phyloP scores from a whole-genome alignment of 1,140 invertebrate genomes.

The Harlomillsia oculata region DNA sequence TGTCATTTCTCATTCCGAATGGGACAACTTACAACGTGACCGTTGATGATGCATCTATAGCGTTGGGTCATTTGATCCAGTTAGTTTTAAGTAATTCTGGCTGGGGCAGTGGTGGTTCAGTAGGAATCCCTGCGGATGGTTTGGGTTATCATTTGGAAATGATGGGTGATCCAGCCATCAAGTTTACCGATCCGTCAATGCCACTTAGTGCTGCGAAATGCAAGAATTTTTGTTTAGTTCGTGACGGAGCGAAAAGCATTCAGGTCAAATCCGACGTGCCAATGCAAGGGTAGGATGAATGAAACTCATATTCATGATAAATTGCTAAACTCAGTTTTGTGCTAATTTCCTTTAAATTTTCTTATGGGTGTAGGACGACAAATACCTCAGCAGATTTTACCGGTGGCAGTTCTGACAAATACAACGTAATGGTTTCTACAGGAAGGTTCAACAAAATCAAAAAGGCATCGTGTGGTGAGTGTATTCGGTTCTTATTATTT shows the following conservation, averaged over 20 bases:
- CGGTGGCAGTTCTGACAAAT: slow-evolving; percentile 1
- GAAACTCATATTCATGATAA: too few relatives aligned
- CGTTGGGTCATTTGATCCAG: slow-evolving; percentile 22
- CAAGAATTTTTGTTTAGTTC: slow-evolving; percentile 33
- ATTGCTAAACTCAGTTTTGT: too few relatives aligned
- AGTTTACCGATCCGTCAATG: slow-evolving; percentile 21
- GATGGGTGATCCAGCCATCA: slow-evolving; percentile 18
- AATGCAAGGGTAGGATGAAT: too few relatives aligned
- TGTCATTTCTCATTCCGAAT: slow-evolving; percentile 31
- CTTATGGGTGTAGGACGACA: too few relatives aligned
- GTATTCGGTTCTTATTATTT: neutral
- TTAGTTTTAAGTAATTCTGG: slow-evolving; percentile 24
- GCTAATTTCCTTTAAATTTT: too few relatives aligned
- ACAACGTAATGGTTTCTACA: slow-evolving; percentile 1
- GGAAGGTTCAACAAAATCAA: neutral
- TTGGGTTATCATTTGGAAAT: slow-evolving; percentile 33
- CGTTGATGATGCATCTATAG: slow-evolving; percentile 13
- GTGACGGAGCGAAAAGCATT: slow-evolving; percentile 34
- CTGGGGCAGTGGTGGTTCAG: slow-evolving; percentile 9
- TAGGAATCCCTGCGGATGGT: neutral
- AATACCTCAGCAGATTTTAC: too few relatives aligned
- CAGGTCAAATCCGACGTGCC: slow-evolving; percentile 15
- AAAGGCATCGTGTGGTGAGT: slow-evolving; percentile 15
- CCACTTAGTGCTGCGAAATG: slow-evolving; percentile 22
- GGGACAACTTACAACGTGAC: slow-evolving; percentile 15